Conservation (phyloP, 2,888 invertebrate genomes). For the Volucella bombylans region DNA sequence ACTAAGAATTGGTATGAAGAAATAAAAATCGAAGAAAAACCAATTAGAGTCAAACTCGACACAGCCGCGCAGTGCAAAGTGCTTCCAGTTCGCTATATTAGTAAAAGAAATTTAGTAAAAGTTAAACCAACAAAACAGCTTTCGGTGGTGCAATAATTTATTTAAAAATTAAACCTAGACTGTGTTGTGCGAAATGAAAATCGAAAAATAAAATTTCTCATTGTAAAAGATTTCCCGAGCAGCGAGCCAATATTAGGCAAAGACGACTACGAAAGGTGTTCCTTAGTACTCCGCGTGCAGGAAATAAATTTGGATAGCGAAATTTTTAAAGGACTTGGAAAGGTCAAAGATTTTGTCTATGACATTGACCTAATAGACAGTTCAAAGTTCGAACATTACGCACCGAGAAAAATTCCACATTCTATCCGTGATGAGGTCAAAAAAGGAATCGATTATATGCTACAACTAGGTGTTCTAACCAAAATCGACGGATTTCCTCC, state of each 20-base stretch:
- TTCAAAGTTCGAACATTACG: no score
- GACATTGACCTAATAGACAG: conserved; percentile 8
- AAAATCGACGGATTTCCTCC: conserved; percentile 53
- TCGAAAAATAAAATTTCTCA: conserved; percentile 14
- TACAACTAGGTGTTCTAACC: conserved; percentile 43
- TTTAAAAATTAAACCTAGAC: no score
- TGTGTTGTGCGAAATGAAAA: conserved; percentile 4
- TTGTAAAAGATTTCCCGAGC: conserved; percentile 1
- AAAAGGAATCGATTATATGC: conserved; percentile 63
- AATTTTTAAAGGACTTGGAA: conserved; percentile 25
- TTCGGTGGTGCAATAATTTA: no score
- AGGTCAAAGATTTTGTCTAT: conserved; percentile 28
- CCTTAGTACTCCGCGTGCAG: no score
- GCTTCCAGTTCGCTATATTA: no score
- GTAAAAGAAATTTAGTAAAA: no score
- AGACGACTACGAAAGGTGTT: conserved; percentile 1
- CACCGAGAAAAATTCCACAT: no score
- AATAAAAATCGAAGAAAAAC: no score
- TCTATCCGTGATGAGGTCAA: conserved; percentile 50
- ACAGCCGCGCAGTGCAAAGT: no score
- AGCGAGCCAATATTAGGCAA: conserved; percentile 23
- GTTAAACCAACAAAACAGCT: no score
- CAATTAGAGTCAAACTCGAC: no score
- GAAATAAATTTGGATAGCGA: background rate
- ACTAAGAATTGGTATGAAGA: no score